These are phyloP conservation scores for Napeogenes sylphis DNA, from an alignment of 2,888 invertebrate species.

Conservation along the genomic window DNA sequence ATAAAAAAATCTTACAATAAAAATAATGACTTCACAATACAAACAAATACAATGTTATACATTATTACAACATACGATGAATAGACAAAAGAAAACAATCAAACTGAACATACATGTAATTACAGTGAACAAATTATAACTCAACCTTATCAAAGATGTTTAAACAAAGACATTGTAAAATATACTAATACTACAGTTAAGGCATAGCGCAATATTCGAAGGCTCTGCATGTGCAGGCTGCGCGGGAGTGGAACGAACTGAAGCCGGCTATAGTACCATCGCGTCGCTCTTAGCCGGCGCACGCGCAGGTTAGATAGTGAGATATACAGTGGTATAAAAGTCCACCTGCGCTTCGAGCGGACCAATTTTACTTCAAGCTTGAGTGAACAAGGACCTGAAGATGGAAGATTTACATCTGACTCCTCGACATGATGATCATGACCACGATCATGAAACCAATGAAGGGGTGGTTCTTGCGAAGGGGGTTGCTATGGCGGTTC, in stretches of 20 bases:
- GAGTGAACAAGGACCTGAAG: conserved; percentile 25
- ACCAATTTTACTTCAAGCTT: conserved; percentile 40
- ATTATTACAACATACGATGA: no score
- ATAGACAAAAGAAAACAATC: no score
- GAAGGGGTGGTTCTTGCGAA: conserved; percentile 82
- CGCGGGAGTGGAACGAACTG: conserved; percentile 57
- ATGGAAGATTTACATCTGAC: conserved; percentile 30
- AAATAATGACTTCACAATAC: no score
- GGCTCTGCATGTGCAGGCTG: conserved; percentile 52
- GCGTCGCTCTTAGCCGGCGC: conserved; percentile 60
- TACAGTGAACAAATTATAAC: neutral
- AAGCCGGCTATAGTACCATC: conserved; percentile 53
- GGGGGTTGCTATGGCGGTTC: conserved; percentile 85
- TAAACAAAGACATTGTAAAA: conserved; percentile 1
- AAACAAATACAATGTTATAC: no score
- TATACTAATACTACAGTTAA: conserved; percentile 22
- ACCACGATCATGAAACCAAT: conserved; percentile 46
- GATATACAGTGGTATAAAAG: conserved; percentile 63
- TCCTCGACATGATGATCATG: conserved; percentile 10
- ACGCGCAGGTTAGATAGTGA: conserved; percentile 51
- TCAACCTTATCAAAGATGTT: neutral
- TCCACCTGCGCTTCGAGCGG: conserved; percentile 42
- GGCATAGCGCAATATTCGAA: conserved; percentile 36
- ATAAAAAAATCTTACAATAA: no score
- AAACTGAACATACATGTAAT: neutral